Conservation (phyloP, 1,140 invertebrate species). For the Drosophila subpulchrella region DNA sequence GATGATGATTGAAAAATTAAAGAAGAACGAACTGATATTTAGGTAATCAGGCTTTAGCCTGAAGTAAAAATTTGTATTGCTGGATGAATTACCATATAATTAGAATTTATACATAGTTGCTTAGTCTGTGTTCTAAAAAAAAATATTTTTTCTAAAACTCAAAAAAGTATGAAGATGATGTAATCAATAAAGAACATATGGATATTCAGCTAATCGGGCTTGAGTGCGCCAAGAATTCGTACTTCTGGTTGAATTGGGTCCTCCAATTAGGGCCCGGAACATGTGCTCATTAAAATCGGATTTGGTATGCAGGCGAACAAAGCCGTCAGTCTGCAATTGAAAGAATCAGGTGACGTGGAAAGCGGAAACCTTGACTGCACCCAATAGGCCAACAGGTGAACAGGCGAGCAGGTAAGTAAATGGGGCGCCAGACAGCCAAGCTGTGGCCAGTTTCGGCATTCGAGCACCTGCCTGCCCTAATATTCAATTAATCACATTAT, state of each 20-base stretch:
- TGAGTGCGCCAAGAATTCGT: not conserved
- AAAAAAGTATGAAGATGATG: no score
- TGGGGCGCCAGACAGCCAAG: constrained; percentile 2
- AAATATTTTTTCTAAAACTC: no score
- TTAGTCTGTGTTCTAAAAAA: no score
- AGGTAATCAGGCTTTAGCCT: not conserved
- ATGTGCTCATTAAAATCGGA: constrained; percentile 47
- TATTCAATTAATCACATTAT: constrained; percentile 65
- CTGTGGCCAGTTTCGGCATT: constrained; percentile 13
- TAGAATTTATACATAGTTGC: no score
- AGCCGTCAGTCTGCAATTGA: constrained; percentile 8
- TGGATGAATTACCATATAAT: no score
- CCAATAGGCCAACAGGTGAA: not conserved
- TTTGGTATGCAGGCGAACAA: constrained; percentile 30
- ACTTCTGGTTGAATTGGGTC: not conserved
- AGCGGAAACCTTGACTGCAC: constrained; percentile 23
- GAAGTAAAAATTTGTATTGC: no score
- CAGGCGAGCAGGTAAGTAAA: not conserved
- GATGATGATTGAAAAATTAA: no score
- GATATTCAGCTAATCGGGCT: not conserved
- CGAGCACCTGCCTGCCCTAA: constrained; percentile 1
- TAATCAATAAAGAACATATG: not conserved
- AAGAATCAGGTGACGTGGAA: constrained; percentile 4
- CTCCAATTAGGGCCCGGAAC: constrained; percentile 26
- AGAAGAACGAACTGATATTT: not conserved